Conservation (phyloP, 2,113 vertebrate genomes). For the Mastomys coucha region DNA sequence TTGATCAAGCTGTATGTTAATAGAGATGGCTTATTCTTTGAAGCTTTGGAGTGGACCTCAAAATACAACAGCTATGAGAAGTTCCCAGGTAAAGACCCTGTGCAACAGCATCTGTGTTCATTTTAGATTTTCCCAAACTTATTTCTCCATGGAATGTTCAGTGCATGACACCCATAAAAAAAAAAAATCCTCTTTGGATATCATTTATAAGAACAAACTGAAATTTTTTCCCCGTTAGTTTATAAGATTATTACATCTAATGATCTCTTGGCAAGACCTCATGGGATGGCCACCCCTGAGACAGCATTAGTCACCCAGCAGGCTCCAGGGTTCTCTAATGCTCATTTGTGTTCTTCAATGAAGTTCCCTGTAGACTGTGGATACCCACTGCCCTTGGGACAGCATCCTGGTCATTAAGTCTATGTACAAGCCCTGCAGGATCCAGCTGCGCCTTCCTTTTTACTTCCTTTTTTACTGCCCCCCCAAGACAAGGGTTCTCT, state of each 20-base stretch:
- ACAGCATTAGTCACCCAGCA: not conserved
- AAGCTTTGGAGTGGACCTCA: not conserved
- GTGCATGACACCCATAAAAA: not conserved
- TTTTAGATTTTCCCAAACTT: not conserved
- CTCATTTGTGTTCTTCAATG: not conserved
- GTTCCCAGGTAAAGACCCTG: not conserved
- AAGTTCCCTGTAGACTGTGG: not conserved
- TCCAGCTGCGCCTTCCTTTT: not conserved
- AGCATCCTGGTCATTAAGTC: not conserved
- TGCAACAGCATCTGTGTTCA: not conserved
- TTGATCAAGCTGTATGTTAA: not conserved
- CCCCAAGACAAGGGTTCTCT: not conserved
- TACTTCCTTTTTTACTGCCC: not conserved
- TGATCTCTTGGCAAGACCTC: not conserved
- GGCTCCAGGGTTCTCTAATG: not conserved
- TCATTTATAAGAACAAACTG: not conserved
- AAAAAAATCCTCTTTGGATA: not conserved
- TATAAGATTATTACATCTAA: not conserved
- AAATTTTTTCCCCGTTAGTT: not conserved
- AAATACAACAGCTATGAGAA: not conserved
- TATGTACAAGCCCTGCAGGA: rapidly evolving
- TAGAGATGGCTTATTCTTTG: not conserved
- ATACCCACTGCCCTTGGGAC: not conserved
- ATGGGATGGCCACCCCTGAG: not conserved
- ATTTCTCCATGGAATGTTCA: not conserved